These are phyloP conservation scores for Agelaius phoeniceus DNA, from an alignment of 2,113 vertebrate species.

Conservation along the genomic window DNA sequence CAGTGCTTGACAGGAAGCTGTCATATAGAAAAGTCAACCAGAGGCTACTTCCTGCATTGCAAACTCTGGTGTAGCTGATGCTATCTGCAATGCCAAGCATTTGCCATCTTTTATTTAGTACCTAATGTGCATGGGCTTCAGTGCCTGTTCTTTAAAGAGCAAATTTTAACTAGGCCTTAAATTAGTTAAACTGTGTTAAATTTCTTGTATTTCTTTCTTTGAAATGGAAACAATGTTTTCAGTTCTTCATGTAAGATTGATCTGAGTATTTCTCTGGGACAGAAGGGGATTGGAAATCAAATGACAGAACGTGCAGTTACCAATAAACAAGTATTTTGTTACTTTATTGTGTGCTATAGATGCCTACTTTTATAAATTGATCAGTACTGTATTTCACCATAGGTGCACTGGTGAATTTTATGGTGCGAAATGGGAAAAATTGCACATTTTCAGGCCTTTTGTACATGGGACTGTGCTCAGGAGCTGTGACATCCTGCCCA, in stretches of 20 bases:
- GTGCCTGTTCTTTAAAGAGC: conserved; percentile 11
- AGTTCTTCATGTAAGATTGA: background rate
- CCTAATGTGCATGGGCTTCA: background rate
- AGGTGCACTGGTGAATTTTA: background rate
- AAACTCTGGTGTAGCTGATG: background rate
- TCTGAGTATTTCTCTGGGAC: background rate
- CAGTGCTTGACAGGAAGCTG: background rate
- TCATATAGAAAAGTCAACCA: background rate
- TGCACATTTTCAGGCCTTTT: background rate
- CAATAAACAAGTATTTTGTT: conserved; percentile 85
- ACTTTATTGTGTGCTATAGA: background rate
- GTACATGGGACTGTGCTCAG: background rate
- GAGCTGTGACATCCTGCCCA: background rate
- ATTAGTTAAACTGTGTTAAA: background rate
- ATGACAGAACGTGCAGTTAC: conserved; percentile 35
- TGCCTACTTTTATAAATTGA: background rate
- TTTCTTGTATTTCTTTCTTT: background rate
- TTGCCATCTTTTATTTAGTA: background rate
- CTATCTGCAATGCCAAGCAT: background rate
- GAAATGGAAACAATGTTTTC: background rate
- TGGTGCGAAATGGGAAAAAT: background rate
- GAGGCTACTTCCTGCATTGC: background rate
- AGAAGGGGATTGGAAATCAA: background rate
- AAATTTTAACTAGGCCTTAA: conserved; percentile 42
- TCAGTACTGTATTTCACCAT: rapidly evolving